Evolutionary conservation across 2,888 invertebrate genomes (phyloP).

Genomic region (Eilema depressum): DNA sequence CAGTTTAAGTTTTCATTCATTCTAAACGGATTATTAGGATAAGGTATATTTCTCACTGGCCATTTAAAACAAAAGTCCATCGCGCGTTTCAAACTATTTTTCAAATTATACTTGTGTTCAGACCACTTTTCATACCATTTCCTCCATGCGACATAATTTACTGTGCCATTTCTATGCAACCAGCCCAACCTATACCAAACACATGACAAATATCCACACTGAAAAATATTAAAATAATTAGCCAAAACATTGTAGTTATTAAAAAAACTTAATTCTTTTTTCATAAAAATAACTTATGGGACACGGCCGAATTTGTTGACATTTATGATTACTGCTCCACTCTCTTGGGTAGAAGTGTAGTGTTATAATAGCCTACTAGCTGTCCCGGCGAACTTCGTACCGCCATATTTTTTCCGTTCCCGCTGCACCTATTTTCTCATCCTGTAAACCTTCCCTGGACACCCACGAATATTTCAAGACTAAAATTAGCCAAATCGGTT

Average conservation of each 20-base stretch:
- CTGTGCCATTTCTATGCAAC: constrained; percentile 5
- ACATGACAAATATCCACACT: not conserved
- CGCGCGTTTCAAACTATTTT: not conserved
- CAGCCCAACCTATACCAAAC: constrained; percentile 1
- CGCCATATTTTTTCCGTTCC: too few relatives aligned
- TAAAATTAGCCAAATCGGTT: too few relatives aligned
- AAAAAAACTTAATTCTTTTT: too few relatives aligned
- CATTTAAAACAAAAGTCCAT: not conserved
- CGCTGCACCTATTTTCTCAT: too few relatives aligned
- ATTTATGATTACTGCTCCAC: too few relatives aligned
- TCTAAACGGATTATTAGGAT: not conserved
- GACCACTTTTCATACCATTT: not conserved
- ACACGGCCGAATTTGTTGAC: too few relatives aligned
- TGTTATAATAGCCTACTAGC: too few relatives aligned
- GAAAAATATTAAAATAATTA: not conserved
- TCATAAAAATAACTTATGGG: too few relatives aligned
- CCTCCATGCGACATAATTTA: not conserved
- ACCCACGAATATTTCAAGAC: too few relatives aligned
- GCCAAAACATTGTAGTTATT: not conserved
- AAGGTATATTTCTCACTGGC: not conserved
- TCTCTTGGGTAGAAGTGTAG: too few relatives aligned
- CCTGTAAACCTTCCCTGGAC: too few relatives aligned
- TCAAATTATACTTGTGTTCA: not conserved
- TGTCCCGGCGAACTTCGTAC: too few relatives aligned
- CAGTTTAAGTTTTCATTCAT: not conserved